A percentile compares a stretch with the other conserved stretches of the same genome.
Conservation (phyloP, 2,113 vertebrate genomes). For the Australoheros scitulus region DNA sequence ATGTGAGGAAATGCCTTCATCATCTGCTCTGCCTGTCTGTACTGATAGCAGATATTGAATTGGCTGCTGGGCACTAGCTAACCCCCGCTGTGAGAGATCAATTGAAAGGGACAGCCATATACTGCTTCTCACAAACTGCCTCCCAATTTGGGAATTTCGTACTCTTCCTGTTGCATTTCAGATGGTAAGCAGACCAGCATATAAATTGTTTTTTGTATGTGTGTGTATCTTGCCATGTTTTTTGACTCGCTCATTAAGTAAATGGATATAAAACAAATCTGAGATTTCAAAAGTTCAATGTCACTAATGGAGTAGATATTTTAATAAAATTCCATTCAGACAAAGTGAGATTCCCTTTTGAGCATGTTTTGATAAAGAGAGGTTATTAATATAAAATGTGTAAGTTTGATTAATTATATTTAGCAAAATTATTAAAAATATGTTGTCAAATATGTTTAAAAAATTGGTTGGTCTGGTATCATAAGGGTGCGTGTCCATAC, state of each 20-base stretch:
- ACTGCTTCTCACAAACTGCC: constrained; percentile 39
- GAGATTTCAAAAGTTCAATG: background rate
- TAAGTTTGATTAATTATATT: background rate
- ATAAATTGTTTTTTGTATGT: background rate
- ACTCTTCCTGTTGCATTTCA: constrained; percentile 27
- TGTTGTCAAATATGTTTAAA: background rate
- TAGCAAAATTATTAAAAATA: background rate
- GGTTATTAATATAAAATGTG: background rate
- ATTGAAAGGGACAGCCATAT: constrained; percentile 52
- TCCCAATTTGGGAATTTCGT: constrained; percentile 44
- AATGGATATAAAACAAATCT: background rate
- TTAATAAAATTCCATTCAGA: background rate
- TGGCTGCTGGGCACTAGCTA: constrained; percentile 38
- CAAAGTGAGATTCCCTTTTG: background rate
- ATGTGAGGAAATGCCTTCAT: constrained; percentile 51
- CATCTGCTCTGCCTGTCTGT: constrained; percentile 38
- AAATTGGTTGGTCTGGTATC: background rate
- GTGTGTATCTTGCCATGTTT: background rate
- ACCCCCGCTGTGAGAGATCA: constrained; percentile 59
- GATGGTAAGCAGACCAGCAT: background rate
- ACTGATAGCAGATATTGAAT: constrained; percentile 47
- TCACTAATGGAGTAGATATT: background rate
- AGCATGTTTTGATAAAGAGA: background rate
- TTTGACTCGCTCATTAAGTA: background rate
- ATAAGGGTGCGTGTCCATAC: background rate